These are phyloP conservation scores for Calephelis nemesis DNA, from an alignment of 1,140 invertebrate genomes.

Conservation along the genomic window DNA sequence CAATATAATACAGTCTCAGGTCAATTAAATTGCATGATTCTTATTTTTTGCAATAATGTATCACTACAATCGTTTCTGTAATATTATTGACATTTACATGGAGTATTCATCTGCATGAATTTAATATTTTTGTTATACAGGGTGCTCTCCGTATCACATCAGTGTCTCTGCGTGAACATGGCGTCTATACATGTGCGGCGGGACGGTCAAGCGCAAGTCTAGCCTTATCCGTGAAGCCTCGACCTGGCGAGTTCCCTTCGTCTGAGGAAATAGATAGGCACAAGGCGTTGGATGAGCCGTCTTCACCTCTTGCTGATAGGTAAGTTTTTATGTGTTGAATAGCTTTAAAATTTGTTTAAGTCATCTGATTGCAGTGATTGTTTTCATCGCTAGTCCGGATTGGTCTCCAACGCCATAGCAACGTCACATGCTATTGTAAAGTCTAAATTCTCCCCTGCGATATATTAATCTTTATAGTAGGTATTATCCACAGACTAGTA, in stretches of 20 bases:
- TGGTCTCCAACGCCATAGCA: not conserved
- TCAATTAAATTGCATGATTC: no score
- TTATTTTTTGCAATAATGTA: no score
- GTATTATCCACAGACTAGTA: no score
- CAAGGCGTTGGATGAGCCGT: slow-evolving; percentile 68
- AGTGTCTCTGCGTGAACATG: slow-evolving; percentile 87
- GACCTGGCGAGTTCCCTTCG: slow-evolving; percentile 87
- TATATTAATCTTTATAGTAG: no score
- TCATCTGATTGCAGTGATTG: no score
- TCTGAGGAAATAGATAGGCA: slow-evolving; percentile 86
- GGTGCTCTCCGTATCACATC: slow-evolving; percentile 90
- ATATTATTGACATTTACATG: no score
- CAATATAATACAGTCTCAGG: no score
- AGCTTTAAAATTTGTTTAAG: no score
- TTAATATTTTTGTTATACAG: slow-evolving; percentile 33
- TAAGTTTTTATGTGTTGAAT: slow-evolving; percentile 23
- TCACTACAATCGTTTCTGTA: no score
- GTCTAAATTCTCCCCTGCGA: no score
- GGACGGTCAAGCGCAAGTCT: slow-evolving; percentile 87
- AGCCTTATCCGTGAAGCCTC: slow-evolving; percentile 85
- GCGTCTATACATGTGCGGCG: slow-evolving; percentile 90
- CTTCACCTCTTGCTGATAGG: slow-evolving; percentile 64
- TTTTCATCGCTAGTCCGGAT: no score
- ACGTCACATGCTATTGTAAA: not conserved
- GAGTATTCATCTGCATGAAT: no score